Conservation (phyloP, 2,797 vertebrate species). For the Leptatherina wallacei region DNA sequence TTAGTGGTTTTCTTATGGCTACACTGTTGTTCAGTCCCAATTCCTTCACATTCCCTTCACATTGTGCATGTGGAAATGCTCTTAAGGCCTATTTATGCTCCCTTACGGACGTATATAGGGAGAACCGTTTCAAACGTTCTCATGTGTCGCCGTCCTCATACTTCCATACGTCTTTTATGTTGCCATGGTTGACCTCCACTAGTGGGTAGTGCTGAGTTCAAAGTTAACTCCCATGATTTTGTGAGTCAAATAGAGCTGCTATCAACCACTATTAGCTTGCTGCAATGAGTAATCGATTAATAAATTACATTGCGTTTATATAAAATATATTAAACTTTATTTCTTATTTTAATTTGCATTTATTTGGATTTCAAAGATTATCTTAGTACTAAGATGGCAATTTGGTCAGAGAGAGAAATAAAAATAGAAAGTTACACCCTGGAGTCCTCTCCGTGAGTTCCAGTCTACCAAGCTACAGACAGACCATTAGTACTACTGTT, state of each 20-base stretch:
- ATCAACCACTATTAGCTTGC: neutral
- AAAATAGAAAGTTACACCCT: constrained; percentile 30
- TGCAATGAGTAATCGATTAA: neutral
- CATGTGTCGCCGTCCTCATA: too few species aligned
- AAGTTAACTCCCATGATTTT: too few species aligned
- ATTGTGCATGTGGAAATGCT: too few species aligned
- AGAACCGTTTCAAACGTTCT: too few species aligned
- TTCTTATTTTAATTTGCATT: constrained; percentile 12
- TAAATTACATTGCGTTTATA: constrained; percentile 32
- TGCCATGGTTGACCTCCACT: too few species aligned
- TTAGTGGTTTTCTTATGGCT: too few species aligned
- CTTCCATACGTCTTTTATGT: too few species aligned
- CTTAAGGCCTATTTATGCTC: too few species aligned
- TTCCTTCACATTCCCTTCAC: too few species aligned
- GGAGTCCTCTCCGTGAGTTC: constrained; percentile 54
- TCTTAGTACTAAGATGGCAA: constrained; percentile 20
- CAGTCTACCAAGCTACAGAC: constrained; percentile 58
- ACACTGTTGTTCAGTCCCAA: too few species aligned
- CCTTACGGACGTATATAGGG: too few species aligned
- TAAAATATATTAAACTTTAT: neutral
- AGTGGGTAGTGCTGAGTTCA: too few species aligned
- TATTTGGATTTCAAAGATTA: constrained; percentile 18
- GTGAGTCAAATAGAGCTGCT: neutral
- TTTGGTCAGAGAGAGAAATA: constrained; percentile 3
- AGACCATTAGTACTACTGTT: constrained; percentile 72